These are phyloP conservation scores for Petrophora chlorosata DNA, from an alignment of 2,888 invertebrate species.

Conservation along the genomic window DNA sequence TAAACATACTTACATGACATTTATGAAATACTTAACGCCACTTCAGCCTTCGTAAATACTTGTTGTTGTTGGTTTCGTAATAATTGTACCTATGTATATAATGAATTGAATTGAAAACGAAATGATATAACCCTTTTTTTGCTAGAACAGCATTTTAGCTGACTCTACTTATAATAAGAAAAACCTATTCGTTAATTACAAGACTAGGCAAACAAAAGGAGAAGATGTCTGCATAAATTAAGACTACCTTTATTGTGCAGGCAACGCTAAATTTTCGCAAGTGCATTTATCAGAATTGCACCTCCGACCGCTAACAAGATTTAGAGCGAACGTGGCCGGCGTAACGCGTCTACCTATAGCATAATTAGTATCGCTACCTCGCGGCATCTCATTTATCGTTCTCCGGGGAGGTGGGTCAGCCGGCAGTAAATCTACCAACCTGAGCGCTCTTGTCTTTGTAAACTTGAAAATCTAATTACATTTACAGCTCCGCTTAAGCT, in stretches of 20 bases:
- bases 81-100: too few species aligned
- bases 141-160: background rate
- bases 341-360: constrained; percentile 73
- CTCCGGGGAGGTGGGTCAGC: constrained; percentile 80
- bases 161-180: too few species aligned
- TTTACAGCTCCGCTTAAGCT: constrained; percentile 79
- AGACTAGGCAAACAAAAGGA: constrained; percentile 25
- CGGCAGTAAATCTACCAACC: constrained; percentile 81
- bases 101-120: too few species aligned
- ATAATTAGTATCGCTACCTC: constrained; percentile 82
- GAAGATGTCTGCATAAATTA: constrained; percentile 39
- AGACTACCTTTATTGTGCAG: constrained; percentile 40
- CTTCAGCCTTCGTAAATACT: too few species aligned
- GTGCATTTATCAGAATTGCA: constrained; percentile 69
- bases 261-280: constrained; percentile 55
- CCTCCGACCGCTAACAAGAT: constrained; percentile 71
- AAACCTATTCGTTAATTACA: too few species aligned
- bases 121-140: too few species aligned
- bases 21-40: too few species aligned
- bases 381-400: constrained; percentile 80
- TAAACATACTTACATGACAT: too few species aligned
- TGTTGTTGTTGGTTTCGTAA: too few species aligned
- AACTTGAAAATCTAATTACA: constrained; percentile 83
- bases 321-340: constrained; percentile 60
- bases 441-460: constrained; percentile 81